Evolutionary conservation across 92 coral and sea anemone genomes (phyloP), one percentile per base, ranked within the genome.

Genomic region (Epizoanthus rinbou): DNA sequence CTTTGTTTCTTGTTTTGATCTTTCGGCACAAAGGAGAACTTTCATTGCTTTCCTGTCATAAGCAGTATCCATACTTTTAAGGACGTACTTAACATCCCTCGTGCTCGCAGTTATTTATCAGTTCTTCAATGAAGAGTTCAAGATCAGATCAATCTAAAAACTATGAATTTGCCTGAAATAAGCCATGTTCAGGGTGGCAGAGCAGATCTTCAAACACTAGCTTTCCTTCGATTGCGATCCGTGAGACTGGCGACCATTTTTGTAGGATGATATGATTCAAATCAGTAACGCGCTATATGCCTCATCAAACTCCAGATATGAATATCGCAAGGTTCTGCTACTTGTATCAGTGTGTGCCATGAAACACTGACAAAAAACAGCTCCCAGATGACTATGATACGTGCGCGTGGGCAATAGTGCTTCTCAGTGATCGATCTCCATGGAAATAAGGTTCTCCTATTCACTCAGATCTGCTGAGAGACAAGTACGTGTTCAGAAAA

Each of bases 31-130:
- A 16, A 84, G 33, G 73, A 74, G 66, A 73, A 84, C 87, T 52
- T 84, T 84, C 17, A 68, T 70, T 59, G 58, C 87, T 52, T 84
- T 84, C 67, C 58, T 84, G 82, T 84, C 74, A 74, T 81, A 84
- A 59, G 39, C 53, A 47, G 81, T 84, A 70, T 73, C 87, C 60
- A 84, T 70, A 62, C 87, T 84, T 53, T 84, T 65, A 70, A 84
- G 78, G 67, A 84, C 71, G 57, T 69, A 58, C 57, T 73, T 84
- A 64, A 84, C 80, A 72, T 41, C 8, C 45, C 6, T 41, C 5
- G 25, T 79, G 69, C 22, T 59, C 83, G 60, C 25, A 28, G 15
- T 64, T 54, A 33, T 41, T 59, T 68, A 59, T 68, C 57, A 69
- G 54, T 35, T 69, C 54, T 69, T 43, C 58, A 5, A 71, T 39